Conservation (phyloP, 37 sponge, comb jelly and placozoan species). For the Trichoplax adhaerens region DNA sequence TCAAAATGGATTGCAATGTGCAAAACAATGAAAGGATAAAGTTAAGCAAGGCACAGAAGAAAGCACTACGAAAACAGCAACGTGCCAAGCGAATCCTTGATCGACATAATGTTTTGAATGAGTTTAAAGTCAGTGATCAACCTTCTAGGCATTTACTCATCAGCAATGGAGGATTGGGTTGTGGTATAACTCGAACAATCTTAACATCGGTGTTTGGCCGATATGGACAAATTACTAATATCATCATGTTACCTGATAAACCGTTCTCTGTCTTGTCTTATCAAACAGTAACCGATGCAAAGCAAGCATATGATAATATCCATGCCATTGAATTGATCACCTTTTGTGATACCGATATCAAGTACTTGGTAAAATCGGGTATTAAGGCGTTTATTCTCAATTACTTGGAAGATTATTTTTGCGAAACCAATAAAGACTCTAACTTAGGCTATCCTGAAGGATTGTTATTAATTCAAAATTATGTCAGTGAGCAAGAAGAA, state of each 20-base stretch:
- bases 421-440: neutral
- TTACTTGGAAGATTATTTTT: no score
- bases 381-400: no score
- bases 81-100: no score
- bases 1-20: no score
- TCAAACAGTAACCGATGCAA: neutral
- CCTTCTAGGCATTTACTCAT: conserved; percentile 25
- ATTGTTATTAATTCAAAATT: no score
- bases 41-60: no score
- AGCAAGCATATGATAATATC: neutral
- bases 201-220: conserved; percentile 10
- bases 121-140: neutral
- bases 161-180: conserved; percentile 44
- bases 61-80: no score
- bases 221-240: neutral
- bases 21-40: no score
- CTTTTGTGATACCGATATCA: neutral
- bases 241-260: no score
- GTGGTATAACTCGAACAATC: conserved; percentile 18
- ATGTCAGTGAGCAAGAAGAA: no score
- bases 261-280: no score
- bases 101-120: no score
- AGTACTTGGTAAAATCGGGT: neutral
- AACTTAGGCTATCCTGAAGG: neutral
- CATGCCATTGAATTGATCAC: neutral